A percentile compares a stretch with the other conserved stretches of the same genome.
These are phyloP conservation scores for Ashinkailepas kermadecensis DNA, from an alignment of 2,888 invertebrate genomes.

Conservation along the genomic window DNA sequence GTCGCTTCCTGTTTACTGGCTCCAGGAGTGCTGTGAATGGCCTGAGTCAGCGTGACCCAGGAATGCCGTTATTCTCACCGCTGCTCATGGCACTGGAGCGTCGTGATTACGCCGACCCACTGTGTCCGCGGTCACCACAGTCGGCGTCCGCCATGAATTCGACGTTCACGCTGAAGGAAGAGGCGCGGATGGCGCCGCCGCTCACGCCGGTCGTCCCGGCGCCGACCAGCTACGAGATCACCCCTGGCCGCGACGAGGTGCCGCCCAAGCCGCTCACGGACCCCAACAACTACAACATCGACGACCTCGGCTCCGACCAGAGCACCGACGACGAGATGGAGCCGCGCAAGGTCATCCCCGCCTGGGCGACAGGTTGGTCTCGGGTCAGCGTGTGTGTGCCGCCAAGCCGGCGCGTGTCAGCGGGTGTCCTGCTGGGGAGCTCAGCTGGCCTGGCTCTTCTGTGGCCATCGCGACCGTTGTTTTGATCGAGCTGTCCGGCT, in stretches of 20 bases:
- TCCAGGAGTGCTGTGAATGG: too few relatives aligned
- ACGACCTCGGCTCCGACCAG: slow-evolving; percentile 38
- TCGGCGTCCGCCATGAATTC: not conserved
- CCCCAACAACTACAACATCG: slow-evolving; percentile 36
- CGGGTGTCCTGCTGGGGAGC: too few relatives aligned
- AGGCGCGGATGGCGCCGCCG: not conserved
- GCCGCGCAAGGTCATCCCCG: slow-evolving; percentile 33
- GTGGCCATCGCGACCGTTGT: too few relatives aligned
- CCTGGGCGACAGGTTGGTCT: slow-evolving; percentile 31
- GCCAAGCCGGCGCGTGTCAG: too few relatives aligned
- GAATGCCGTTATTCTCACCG: too few relatives aligned
- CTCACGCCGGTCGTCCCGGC: not conserved
- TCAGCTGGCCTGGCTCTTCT: too few relatives aligned
- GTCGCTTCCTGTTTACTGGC: too few relatives aligned
- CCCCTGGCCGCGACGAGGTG: slow-evolving; percentile 28
- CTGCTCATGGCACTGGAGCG: too few relatives aligned
- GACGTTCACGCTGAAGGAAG: slow-evolving; percentile 8
- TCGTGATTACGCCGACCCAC: too few relatives aligned
- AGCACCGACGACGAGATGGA: slow-evolving; percentile 35
- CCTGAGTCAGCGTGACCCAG: too few relatives aligned
- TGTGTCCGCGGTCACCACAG: not conserved
- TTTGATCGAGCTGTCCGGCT: too few relatives aligned
- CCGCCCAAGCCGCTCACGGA: slow-evolving; percentile 25
- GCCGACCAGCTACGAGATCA: slow-evolving; percentile 32
- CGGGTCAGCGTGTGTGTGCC: not conserved